These are phyloP conservation scores for Ophion ventricosus DNA, from an alignment of 2,888 invertebrate genomes.

Conservation along the genomic window DNA sequence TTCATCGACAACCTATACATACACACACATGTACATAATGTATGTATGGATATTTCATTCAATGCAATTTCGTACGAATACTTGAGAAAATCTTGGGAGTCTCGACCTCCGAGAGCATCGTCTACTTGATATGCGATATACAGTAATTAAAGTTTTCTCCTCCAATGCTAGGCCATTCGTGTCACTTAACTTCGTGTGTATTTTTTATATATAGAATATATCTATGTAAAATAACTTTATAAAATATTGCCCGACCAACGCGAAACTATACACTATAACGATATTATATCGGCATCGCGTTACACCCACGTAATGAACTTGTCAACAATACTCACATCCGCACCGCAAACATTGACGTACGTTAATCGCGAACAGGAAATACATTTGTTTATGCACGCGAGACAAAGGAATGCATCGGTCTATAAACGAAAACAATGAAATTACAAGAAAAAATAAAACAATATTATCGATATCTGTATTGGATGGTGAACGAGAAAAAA, in stretches of 20 bases:
- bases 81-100: constrained; percentile 50
- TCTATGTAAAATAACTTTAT: constrained; percentile 75
- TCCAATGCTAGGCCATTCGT: constrained; percentile 50
- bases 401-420: constrained; percentile 30
- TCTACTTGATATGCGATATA: constrained; percentile 57
- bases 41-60: constrained; percentile 32
- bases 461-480: constrained; percentile 19
- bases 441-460: constrained; percentile 25
- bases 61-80: constrained; percentile 55
- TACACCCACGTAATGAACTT: constrained; percentile 46
- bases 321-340: constrained; percentile 72
- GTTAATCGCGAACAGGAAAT: constrained; percentile 27
- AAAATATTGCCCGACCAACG: constrained; percentile 72
- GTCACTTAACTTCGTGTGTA: constrained; percentile 41
- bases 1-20: constrained; percentile 45
- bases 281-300: constrained; percentile 54
- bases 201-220: constrained; percentile 57
- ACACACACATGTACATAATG: constrained; percentile 23
- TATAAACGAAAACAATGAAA: constrained; percentile 17
- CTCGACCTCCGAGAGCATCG: constrained; percentile 43
- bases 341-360: constrained; percentile 56
- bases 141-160: constrained; percentile 41
- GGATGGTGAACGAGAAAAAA: constrained; percentile 6
- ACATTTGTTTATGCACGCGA: constrained; percentile 25
- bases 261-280: constrained; percentile 63